Evolutionary conservation across 2,797 vertebrate species (phyloP).

Genomic region (Miichthys miiuy): DNA sequence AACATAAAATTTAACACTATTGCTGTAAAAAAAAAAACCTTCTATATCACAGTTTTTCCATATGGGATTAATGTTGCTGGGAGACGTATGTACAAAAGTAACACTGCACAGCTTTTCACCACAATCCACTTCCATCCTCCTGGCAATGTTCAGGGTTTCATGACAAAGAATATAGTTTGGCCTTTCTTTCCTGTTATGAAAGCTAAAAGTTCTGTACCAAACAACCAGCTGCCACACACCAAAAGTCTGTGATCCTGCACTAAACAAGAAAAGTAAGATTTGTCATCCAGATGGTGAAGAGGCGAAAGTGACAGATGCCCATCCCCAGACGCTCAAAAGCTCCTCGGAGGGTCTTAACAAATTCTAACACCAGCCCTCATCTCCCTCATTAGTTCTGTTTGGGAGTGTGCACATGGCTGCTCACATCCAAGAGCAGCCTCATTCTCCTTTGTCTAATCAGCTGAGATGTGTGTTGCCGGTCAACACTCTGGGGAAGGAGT

Average conservation of each 20-base stretch:
- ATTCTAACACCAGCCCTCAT: conserved; percentile 52
- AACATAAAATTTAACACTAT: not conserved
- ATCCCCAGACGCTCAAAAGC: conserved; percentile 63
- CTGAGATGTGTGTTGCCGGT: conserved; percentile 30
- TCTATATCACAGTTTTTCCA: not conserved
- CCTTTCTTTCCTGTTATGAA: not conserved
- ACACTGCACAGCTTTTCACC: not conserved
- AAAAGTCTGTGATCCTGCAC: conserved; percentile 9
- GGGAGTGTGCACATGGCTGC: conserved; percentile 68
- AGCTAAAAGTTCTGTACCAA: not conserved
- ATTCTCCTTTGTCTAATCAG: conserved; percentile 51
- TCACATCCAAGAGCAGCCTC: conserved; percentile 40
- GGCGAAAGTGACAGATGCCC: conserved; percentile 65
- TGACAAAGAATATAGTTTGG: not conserved
- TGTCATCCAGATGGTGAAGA: conserved; percentile 66
- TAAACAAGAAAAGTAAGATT: conserved; percentile 28
- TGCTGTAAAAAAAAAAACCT: not conserved
- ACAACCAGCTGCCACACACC: conserved; percentile 14
- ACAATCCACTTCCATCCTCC: not conserved
- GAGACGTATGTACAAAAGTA: too few relatives aligned
- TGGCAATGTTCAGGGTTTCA: not conserved
- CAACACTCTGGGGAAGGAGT: conserved; percentile 33
- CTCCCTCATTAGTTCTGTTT: conserved; percentile 70
- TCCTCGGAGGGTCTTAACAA: conserved; percentile 62
- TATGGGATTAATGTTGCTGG: not conserved